Conservation (phyloP, 2,797 vertebrate genomes). For the Ptychadena robeensis region DNA sequence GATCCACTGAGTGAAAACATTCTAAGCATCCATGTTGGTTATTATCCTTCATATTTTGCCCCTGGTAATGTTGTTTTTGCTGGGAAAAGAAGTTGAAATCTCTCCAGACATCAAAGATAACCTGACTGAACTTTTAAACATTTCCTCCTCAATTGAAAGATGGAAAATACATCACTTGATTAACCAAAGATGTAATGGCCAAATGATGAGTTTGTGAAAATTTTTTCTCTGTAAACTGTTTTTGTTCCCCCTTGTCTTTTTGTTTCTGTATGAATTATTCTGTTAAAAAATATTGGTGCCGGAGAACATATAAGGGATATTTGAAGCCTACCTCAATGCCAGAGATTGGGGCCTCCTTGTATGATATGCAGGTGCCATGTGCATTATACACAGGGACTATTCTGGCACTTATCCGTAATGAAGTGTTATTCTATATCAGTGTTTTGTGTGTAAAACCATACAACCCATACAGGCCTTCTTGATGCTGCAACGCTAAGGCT, state of each 20-base stretch:
- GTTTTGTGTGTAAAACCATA: not conserved
- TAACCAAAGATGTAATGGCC: not conserved
- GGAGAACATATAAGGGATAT: not conserved
- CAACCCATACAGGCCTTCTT: too few species aligned
- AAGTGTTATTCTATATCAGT: not conserved
- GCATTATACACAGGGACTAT: too few species aligned
- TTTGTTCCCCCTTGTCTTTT: too few species aligned
- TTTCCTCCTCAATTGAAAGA: not conserved
- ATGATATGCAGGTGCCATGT: not conserved
- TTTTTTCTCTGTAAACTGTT: too few species aligned
- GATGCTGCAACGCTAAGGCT: too few species aligned
- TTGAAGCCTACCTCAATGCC: not conserved
- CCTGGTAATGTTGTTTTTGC: too few species aligned
- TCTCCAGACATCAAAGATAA: not conserved
- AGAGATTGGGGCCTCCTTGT: not conserved
- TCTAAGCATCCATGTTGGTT: too few species aligned
- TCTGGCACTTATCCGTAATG: not conserved
- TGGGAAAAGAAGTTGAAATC: too few species aligned
- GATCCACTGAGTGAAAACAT: too few species aligned
- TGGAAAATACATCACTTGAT: not conserved
- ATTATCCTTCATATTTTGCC: too few species aligned
- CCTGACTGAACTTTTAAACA: not conserved
- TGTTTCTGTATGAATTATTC: not conserved
- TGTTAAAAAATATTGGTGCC: not conserved
- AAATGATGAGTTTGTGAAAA: not conserved